A percentile compares a stretch with the other conserved stretches of the same genome.
phyloP scores from a whole-genome alignment of 2,113 vertebrate species.

The Channa maculata region DNA sequence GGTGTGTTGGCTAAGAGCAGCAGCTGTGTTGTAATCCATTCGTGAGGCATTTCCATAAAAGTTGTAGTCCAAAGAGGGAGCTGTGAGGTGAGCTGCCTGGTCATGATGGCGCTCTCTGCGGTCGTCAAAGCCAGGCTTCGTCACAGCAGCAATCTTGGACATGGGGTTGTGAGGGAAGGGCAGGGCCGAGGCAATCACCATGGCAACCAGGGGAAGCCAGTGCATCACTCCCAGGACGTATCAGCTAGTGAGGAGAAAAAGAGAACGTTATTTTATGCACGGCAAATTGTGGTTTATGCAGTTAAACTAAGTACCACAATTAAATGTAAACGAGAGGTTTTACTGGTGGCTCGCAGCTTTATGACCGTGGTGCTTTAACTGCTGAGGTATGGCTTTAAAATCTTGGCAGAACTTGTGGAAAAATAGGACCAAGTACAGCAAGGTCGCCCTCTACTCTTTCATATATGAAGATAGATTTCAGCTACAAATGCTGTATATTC shows the following conservation, averaged over 20 bases:
- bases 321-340: constrained; percentile 59
- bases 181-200: constrained; percentile 89
- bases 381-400: constrained; percentile 57
- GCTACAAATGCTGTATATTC: constrained; percentile 1
- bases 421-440: constrained; percentile 36
- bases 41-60: constrained; percentile 50
- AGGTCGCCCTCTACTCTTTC: constrained; percentile 39
- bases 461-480: constrained; percentile 12
- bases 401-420: constrained; percentile 75
- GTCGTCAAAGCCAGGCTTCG: constrained; percentile 60
- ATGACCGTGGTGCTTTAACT: constrained; percentile 48
- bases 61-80: constrained; percentile 48
- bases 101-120: constrained; percentile 57
- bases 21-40: constrained; percentile 54
- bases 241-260: constrained; percentile 77
- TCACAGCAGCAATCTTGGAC: constrained; percentile 74
- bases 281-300: constrained; percentile 34
- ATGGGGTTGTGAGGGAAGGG: constrained; percentile 82
- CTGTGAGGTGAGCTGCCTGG: constrained; percentile 42
- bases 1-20: constrained; percentile 24
- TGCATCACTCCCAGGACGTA: constrained; percentile 88
- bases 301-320: constrained; percentile 52
- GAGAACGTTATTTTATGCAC: constrained; percentile 50
- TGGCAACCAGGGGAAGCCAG: constrained; percentile 90
- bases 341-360: constrained; percentile 60